Percentiles rank a stretch among this genome's conserved stretches.
phyloP scores from a whole-genome alignment of 2,113 vertebrate genomes.

The Pycnonotus jocosus region DNA sequence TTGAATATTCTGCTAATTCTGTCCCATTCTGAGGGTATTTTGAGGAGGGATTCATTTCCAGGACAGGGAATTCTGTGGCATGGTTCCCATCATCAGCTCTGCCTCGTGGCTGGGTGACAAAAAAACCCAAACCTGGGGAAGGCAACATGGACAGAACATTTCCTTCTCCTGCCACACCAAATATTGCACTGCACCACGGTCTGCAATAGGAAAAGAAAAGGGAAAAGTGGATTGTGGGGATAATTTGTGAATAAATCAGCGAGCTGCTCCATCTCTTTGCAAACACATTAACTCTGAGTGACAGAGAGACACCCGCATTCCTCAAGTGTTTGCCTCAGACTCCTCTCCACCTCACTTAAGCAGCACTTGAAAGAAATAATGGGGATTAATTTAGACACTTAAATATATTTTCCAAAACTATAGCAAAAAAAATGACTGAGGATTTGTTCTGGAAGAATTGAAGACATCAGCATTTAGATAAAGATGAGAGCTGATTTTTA shows the following conservation, averaged over 20 bases:
- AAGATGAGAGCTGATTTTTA: background rate
- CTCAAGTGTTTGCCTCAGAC: slow-evolving; percentile 30
- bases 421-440: background rate
- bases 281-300: slow-evolving; percentile 5
- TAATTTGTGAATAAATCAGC: slow-evolving; percentile 4
- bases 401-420: background rate
- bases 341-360: slow-evolving; percentile 7
- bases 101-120: background rate
- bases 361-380: slow-evolving; percentile 17
- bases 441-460: background rate
- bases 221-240: background rate
- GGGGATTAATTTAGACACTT: slow-evolving; percentile 12
- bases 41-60: background rate
- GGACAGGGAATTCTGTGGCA: background rate
- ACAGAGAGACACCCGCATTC: background rate
- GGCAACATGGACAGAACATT: background rate
- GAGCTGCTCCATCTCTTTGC: background rate
- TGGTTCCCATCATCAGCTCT: background rate
- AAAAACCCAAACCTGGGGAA: background rate
- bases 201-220: background rate
- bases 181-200: background rate
- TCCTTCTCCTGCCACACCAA: slow-evolving; percentile 31
- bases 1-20: background rate
- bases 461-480: background rate
- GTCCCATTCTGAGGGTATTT: background rate